Evolutionary conservation across 2,888 invertebrate species (phyloP), one percentile per base, ranked within the genome.

Genomic region (Arge pagana): DNA sequence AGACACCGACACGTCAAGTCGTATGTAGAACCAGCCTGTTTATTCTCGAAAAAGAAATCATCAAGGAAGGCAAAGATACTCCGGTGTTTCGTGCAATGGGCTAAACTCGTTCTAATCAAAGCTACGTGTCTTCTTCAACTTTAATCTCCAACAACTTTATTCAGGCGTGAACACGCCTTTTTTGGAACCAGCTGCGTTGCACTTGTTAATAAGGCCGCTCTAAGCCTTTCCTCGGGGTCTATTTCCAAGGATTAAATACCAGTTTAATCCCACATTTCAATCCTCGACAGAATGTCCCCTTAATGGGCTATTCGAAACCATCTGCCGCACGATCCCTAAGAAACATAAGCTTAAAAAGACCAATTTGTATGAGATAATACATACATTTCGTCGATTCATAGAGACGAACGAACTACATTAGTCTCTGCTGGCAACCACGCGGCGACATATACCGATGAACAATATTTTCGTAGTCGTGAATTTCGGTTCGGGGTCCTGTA

Each of bases 191-290:
- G 62, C 63, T 64, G 63, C 56, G 48, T 52, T 37, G 54, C 61
- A 63, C 63, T 64, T 64, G 62, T 62, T 63, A 63, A 63, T 60
- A 58, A 61, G 55, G 50, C 45, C 52, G 35, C 37, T 36, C 36
- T 33, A 15, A 48, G 33, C 24, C 48, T 16, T 16, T 11, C 31
- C 26, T 11, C 48, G 21, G 37, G 48, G 48, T 52, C 48, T 45
- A 52, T 52, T 52, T 52, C 52, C 36, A 37, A 52, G 52, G 52
- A 48, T 52, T 52, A 52, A 48, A 48, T 48, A 52, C 52, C 48
- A 39, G 52, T 48, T 28, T 37, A 39, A 43, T 36, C 30, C 52
- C 41, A 39, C 35, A 18, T 48, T 48, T 52, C 37, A 52, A 45
- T 52, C 52, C 45, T 37, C 36, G 16, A 48, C 39, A 48, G 52